phyloP scores from a whole-genome alignment of 2,888 invertebrate species.

The Callyntrura guangdongensis region DNA sequence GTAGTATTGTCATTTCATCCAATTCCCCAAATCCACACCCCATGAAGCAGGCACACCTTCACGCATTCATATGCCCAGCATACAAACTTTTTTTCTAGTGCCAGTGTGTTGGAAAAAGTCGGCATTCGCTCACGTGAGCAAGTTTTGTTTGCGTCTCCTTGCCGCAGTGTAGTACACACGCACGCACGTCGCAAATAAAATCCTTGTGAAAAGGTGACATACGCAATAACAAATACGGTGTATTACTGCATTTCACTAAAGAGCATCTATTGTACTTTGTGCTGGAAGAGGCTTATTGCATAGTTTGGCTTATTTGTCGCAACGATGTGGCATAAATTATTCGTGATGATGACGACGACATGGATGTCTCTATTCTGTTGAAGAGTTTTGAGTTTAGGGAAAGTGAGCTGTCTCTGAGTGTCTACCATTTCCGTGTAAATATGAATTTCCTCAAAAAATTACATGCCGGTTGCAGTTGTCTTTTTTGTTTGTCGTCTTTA shows the following conservation, averaged over 20 bases:
- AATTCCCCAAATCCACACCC: slow-evolving; percentile 69
- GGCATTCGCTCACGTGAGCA: neutral
- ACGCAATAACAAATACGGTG: neutral
- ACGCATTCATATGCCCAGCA: slow-evolving; percentile 19
- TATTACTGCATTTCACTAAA: neutral
- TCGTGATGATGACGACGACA: neutral
- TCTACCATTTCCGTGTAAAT: neutral
- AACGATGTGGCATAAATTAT: neutral
- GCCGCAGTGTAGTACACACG: slow-evolving; percentile 31
- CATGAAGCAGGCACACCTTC: slow-evolving; percentile 53
- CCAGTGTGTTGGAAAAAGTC: neutral
- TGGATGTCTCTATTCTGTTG: neutral
- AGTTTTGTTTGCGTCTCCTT: slow-evolving; percentile 24
- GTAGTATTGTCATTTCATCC: slow-evolving; percentile 57
- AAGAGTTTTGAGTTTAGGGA: neutral
- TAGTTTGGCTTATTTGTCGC: slow-evolving; percentile 41
- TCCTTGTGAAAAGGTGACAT: slow-evolving; percentile 16
- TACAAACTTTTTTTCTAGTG: slow-evolving; percentile 27
- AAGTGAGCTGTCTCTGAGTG: slow-evolving; percentile 3
- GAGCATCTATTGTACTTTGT: neutral
- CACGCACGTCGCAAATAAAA: neutral
- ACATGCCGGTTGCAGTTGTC: neutral
- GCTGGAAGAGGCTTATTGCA: neutral
- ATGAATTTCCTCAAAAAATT: neutral
- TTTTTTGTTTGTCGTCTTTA: neutral